Conservation (phyloP, 1,140 invertebrate species). For the Drosophila kurseongensis region DNA sequence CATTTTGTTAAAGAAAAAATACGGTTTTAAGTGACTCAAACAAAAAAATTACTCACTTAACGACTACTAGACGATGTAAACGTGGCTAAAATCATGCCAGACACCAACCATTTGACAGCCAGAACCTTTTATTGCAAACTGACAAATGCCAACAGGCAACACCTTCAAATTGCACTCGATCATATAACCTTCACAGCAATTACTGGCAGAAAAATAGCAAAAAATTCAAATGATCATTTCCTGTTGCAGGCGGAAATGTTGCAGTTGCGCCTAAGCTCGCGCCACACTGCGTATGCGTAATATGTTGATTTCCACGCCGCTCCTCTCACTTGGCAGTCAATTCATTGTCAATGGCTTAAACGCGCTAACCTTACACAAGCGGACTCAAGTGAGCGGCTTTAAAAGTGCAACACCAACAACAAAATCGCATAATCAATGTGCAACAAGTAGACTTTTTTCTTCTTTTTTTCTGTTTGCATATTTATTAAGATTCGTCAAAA, state of each 20-base stretch:
- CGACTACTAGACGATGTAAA: conserved; percentile 14
- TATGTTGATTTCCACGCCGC: conserved; percentile 32
- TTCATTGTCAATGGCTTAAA: conserved; percentile 60
- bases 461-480: conserved; percentile 36
- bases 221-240: conserved; percentile 31
- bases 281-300: conserved; percentile 57
- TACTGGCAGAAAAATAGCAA: conserved; percentile 16
- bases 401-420: conserved; percentile 50
- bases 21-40: no score
- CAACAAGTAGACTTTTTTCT: conserved; percentile 36
- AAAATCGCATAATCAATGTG: conserved; percentile 53
- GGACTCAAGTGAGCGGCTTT: conserved; percentile 40
- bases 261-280: conserved; percentile 16
- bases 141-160: conserved; percentile 25
- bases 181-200: conserved; percentile 42
- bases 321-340: conserved; percentile 36
- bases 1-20: no score
- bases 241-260: conserved; percentile 56
- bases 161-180: conserved; percentile 43
- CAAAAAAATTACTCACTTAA: conserved; percentile 5
- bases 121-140: conserved; percentile 34
- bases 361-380: conserved; percentile 53
- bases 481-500: conserved; percentile 53
- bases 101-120: conserved; percentile 6
- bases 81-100: conserved; percentile 7